A percentile compares a stretch with the other conserved stretches of the same genome.
Evolutionary conservation across 1,140 invertebrate species (phyloP).

Genomic region (Armadillidium nasatum): DNA sequence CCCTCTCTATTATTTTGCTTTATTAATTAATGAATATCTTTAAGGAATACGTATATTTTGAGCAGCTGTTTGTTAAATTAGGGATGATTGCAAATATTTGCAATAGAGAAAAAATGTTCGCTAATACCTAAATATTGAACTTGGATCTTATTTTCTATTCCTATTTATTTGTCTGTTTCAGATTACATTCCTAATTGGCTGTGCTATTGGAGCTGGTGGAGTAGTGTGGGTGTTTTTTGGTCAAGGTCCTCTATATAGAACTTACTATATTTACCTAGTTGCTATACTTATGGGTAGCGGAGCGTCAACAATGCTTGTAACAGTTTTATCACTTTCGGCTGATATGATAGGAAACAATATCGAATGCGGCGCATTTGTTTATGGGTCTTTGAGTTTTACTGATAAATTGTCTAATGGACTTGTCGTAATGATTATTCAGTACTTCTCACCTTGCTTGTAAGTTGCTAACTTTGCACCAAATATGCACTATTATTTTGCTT

Average conservation of each 20-base stretch:
- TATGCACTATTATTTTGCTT: no score
- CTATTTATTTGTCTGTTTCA: neutral
- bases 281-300: conserved; percentile 72
- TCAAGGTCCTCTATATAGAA: conserved; percentile 54
- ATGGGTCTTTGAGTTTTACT: conserved; percentile 90
- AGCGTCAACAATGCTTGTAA: conserved; percentile 79
- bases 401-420: conserved; percentile 88
- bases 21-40: no score
- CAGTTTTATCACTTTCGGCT: conserved; percentile 79
- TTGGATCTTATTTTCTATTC: no score
- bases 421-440: conserved; percentile 75
- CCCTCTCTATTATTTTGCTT: no score
- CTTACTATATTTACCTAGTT: conserved; percentile 68
- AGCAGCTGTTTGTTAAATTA: no score
- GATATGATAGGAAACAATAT: conserved; percentile 83
- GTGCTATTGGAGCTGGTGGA: conserved; percentile 23
- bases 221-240: conserved; percentile 50
- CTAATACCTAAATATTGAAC: no score
- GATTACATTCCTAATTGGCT: conserved; percentile 36
- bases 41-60: no score
- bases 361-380: conserved; percentile 79
- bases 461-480: neutral
- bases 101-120: no score
- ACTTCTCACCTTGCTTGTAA: conserved; percentile 43
- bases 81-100: no score